These are phyloP conservation scores for Dicaeum eximium DNA, from an alignment of 2,113 vertebrate species.

Conservation along the genomic window DNA sequence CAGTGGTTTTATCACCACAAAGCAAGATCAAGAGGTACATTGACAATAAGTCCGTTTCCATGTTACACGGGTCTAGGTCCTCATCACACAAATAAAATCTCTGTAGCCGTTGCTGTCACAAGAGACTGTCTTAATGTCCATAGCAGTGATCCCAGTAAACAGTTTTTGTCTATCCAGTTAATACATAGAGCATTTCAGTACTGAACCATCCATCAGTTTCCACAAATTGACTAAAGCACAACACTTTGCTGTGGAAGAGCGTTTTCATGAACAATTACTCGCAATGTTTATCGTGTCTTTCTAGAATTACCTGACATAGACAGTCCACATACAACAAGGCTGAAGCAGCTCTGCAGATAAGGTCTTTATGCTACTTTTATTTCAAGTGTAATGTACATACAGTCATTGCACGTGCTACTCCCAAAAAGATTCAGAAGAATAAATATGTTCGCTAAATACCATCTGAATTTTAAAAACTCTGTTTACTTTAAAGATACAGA, in stretches of 20 bases:
- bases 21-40: neutral
- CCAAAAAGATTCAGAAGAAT: neutral
- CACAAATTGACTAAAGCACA: neutral
- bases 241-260: neutral
- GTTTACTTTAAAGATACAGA: neutral
- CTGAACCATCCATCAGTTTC: neutral
- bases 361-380: neutral
- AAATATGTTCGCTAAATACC: neutral
- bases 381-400: neutral
- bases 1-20: rapidly evolving
- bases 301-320: neutral
- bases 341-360: neutral
- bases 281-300: neutral
- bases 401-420: neutral
- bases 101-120: neutral
- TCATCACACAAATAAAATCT: neutral
- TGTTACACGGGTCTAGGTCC: rapidly evolving
- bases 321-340: neutral
- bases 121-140: neutral
- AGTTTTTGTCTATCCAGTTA: neutral
- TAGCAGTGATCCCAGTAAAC: neutral
- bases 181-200: neutral
- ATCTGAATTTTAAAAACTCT: neutral
- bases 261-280: neutral
- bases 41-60: neutral